Conservation (phyloP, 2,888 invertebrate species). For the Aphodius granarius region DNA sequence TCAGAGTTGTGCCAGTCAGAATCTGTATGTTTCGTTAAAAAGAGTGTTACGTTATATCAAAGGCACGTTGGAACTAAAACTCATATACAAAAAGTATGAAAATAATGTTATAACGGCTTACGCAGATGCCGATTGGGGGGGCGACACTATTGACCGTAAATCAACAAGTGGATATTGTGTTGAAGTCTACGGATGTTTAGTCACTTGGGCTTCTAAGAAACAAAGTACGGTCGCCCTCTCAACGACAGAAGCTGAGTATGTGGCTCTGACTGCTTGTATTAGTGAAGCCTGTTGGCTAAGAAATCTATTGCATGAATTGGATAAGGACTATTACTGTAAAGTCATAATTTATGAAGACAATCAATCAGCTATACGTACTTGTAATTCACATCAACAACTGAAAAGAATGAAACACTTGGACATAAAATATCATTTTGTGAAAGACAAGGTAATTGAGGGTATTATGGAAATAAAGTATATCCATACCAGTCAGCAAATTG, state of each 20-base stretch:
- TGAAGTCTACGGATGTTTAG: background rate
- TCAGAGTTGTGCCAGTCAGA: slow-evolving; percentile 5
- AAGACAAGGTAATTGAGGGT: background rate
- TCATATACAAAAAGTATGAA: background rate
- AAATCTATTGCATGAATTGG: background rate
- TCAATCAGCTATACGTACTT: background rate
- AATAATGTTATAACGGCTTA: background rate
- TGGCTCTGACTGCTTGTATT: background rate
- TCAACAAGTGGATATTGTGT: background rate
- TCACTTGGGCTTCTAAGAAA: slow-evolving; percentile 2
- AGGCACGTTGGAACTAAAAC: background rate
- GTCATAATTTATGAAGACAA: background rate
- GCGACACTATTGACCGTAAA: background rate
- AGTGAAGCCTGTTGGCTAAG: slow-evolving; percentile 6
- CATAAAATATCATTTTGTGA: slow-evolving; percentile 5
- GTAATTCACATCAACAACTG: slow-evolving; percentile 3
- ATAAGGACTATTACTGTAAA: background rate
- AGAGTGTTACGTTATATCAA: background rate
- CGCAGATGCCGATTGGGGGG: background rate
- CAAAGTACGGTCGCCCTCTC: background rate
- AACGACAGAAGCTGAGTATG: slow-evolving; percentile 9
- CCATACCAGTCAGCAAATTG: background rate
- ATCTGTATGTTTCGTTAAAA: background rate
- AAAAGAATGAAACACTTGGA: slow-evolving; percentile 11
- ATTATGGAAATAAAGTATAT: background rate